Percentiles rank a stretch among this genome's conserved stretches.
Conservation (phyloP, 2,797 vertebrate genomes). For the Caiman crocodilus region DNA sequence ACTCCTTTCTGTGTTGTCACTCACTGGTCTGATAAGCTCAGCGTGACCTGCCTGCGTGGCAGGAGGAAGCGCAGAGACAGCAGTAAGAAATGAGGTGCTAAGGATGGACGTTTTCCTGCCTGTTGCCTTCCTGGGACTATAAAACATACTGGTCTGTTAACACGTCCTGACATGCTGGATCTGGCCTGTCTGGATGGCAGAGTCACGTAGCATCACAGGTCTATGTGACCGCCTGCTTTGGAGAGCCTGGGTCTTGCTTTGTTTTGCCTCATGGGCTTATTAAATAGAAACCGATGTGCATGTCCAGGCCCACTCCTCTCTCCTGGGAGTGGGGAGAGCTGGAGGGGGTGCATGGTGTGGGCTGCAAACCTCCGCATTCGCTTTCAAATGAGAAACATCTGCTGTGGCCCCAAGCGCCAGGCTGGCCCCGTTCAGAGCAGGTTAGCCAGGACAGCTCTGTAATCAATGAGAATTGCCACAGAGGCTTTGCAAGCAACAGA, state of each 20-base stretch:
- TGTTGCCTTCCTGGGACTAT: rapidly evolving
- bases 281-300: not conserved
- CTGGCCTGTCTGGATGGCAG: not conserved
- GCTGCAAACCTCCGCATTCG: constrained; percentile 55
- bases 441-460: constrained; percentile 65
- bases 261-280: constrained; percentile 40
- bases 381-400: constrained; percentile 71
- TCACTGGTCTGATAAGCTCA: not conserved
- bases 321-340: constrained; percentile 9
- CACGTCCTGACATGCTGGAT: not conserved
- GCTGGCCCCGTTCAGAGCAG: constrained; percentile 54
- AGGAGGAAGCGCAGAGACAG: not conserved
- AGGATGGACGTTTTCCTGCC: not conserved
- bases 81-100: not conserved
- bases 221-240: constrained; percentile 4
- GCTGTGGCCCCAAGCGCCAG: constrained; percentile 43
- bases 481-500: not conserved
- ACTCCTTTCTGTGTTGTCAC: not conserved
- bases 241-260: not conserved
- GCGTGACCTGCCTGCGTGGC: not conserved
- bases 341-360: constrained; percentile 42
- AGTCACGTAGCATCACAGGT: not conserved
- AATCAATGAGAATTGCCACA: constrained; percentile 27
- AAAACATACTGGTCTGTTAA: not conserved
- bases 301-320: not conserved